phyloP scores from a whole-genome alignment of 2,888 invertebrate species.

The Papilio elwesi region DNA sequence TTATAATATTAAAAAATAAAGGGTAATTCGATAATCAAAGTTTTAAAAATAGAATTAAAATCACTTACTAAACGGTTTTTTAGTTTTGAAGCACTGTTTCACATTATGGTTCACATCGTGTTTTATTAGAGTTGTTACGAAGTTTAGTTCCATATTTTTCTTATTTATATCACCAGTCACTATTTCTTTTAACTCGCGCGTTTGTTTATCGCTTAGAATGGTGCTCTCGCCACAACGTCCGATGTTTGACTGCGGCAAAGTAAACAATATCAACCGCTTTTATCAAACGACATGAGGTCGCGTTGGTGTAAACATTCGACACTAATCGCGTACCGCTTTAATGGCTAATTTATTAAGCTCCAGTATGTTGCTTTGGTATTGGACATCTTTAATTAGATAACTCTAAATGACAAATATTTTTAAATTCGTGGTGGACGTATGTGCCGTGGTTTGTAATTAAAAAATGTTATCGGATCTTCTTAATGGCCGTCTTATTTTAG shows the following conservation, averaged over 20 bases:
- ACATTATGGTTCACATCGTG: constrained; percentile 81
- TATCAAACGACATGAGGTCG: constrained; percentile 62
- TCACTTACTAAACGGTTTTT: constrained; percentile 76
- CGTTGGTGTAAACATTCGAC: constrained; percentile 57
- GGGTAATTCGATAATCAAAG: constrained; percentile 10
- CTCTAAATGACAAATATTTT: not conserved
- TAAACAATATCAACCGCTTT: constrained; percentile 65
- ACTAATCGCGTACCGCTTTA: constrained; percentile 48
- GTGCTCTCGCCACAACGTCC: constrained; percentile 52
- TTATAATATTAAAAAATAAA: not conserved
- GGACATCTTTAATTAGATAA: not conserved
- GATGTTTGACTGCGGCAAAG: constrained; percentile 61
- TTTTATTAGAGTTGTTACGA: constrained; percentile 74
- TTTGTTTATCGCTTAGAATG: constrained; percentile 3
- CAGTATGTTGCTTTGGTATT: not conserved
- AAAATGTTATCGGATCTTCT: too few relatives aligned
- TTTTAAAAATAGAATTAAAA: constrained; percentile 39
- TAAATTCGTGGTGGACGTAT: too few relatives aligned
- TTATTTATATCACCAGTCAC: constrained; percentile 39
- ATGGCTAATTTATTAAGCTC: constrained; percentile 12
- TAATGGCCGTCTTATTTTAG: too few relatives aligned
- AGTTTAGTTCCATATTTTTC: constrained; percentile 72
- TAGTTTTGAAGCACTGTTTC: constrained; percentile 79
- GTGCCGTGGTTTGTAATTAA: too few relatives aligned
- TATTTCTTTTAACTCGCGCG: constrained; percentile 7